Base-by-base conservation (phyloP, 2,888 invertebrate genomes). In the Danaus chrysippus region DNA sequence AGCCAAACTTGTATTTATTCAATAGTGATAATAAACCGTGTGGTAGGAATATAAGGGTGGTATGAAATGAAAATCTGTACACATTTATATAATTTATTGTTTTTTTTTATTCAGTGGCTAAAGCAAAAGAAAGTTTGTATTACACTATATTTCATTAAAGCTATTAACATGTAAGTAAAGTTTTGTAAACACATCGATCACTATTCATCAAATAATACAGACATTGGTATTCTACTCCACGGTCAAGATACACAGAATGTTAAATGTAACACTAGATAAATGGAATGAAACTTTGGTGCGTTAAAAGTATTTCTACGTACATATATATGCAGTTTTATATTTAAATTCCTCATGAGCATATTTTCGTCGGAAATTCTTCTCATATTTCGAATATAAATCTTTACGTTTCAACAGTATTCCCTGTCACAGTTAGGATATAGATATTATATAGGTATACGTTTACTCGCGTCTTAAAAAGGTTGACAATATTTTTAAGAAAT, bases 141-240 rank as follows among this genome's bases (percentile, higher is more conserved):
- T 65, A 66, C 70, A 75, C 76, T 78, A 80, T 77, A 82, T 74
- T 89, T 87, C 84, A 84, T 87, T 86, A 83, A 87, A 87, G 84
- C 88, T 86, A 86, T 83, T 84, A 87, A 87, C 88, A 86, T 86
- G 62, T 63, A 68, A 55, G 23, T 62, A 54, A 67, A 61, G 55
- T 58, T 62, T 67, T 64, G 64, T 63, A 59, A 57, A 65, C 63
- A 71, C 67, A 66, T 62, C 64, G 59, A 69, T 65, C 59, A 64
- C 58, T 64, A 63, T 58, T 56, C 49, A 64, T 65, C 62, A 66
- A 67, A 64, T n/a, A 61, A 62, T 46, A 66, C 58, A 67, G 57
- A 67, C 65, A 68, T 65, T 58, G 59, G 58, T 61, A 54, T 57
- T 55, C 68, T 71, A 71, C 68, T 56, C 61, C 67, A 65, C 53